Evolutionary conservation across 2,888 invertebrate genomes (phyloP), one percentile per base, ranked within the genome.

Genomic region (Exocentrus adspersus): DNA sequence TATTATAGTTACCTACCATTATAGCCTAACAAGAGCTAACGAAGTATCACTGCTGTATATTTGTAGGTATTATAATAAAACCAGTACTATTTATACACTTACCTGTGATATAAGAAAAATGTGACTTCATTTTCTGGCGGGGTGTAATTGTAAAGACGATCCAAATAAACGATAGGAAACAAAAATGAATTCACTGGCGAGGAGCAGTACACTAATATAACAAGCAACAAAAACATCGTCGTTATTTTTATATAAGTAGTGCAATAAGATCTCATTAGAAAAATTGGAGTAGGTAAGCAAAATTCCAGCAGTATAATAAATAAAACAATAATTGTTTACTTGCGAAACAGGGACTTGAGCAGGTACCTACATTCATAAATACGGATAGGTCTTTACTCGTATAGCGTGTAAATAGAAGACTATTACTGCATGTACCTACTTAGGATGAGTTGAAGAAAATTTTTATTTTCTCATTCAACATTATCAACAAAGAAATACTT

Each of bases 81-180:
- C 10, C 2, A 30, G 17, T 16, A 24, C 1, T 14, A 10, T 21
- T 6, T 30, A 0, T 45, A 14, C 64, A 72, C 77, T 75, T 76
- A 79, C 79, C 72, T 71, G 67, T 76, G 71, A 66, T 77, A 78
- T 42, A 79, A 69, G 70, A 75, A 68, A 66, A 78, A 79, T 12
- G 75, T 71, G 12, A 79, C 69, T 56, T 77, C 73, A 59, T 75
- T 67, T 65, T 80, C 77, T 3, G 74, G 76, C 14, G 75, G 72
- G 4, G 53, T 64, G 63, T 72, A 75, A 9, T 71, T 65, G 43
- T 72, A 74, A 6, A 67, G 16, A 16, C 67, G 69, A 54, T 64
- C 48, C 14, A 54, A 65, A 45, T 67, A 46, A 5, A 70, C 56
- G 37, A 75, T 21, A 2, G 75, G 74, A 58, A 64, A 74, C 12